Base-by-base conservation (phyloP, 2,797 vertebrate genomes). In the Sandelia bainsii region DNA sequence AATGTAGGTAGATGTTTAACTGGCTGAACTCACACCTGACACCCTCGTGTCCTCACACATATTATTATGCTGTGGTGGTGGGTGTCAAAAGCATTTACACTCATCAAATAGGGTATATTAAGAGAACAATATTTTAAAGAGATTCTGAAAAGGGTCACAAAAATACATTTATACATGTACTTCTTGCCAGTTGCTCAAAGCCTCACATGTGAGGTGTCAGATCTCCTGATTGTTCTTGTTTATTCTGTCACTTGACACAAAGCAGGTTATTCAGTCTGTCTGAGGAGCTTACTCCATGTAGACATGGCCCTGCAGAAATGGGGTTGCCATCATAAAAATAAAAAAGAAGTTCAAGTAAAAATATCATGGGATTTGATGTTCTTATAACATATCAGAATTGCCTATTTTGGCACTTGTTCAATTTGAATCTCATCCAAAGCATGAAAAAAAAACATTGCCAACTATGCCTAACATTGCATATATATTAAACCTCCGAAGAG, bases 41-140 rank as follows among this genome's bases (percentile, higher is more conserved):
- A 65, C 70, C 64, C 76, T 78, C 22, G 42, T 71, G 68, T 80
- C 52, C 77, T 87, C 80, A 81, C 79, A 89, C 83, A 60, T 84
- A 76, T 81, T 72, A 80, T 60, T 66, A 78, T 32, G 13, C n/a
- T 29, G 42, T 50, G 52, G 64, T 67, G 45, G 63, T 80, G 27
- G 51, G 60, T 71, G 81, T 80, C 59, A 63, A 50, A 82, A 76
- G 62, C 52, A 32, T 53, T 85, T 83, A 72, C 78, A 77, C 75
- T 65, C 45, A 68, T 82, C 56, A 80, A 67, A 84, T 17, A 19
- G 17, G 51, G 17, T 45, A 34, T 23, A 13, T 29, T 44, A 70
- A 65, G 25, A 63, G 10, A 58, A 17, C 11, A 65, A 17, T 34
- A 44, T 48, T 62, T 71, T 42, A 71, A 62, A 78, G 42, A 11